These are phyloP conservation scores for Philantomba maxwellii DNA, from an alignment of 2,113 vertebrate species.

Conservation along the genomic window DNA sequence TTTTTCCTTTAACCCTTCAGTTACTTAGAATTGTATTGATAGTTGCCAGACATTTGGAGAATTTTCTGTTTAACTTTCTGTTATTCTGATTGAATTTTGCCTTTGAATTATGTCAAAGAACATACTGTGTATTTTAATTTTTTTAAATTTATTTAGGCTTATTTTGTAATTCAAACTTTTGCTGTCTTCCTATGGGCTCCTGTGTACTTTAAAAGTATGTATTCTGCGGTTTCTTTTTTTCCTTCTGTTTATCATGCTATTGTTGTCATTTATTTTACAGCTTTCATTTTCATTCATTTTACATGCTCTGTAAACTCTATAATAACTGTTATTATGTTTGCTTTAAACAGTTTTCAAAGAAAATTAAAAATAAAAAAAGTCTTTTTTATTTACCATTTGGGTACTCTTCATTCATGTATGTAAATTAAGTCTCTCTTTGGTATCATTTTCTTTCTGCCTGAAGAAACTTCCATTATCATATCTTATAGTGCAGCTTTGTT, in stretches of 20 bases:
- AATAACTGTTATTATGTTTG: neutral
- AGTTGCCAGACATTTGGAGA: neutral
- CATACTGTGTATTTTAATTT: neutral
- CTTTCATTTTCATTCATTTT: neutral
- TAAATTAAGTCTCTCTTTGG: neutral
- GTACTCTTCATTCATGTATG: neutral
- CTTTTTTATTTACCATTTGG: neutral
- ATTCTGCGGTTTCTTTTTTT: neutral
- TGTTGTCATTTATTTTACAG: neutral
- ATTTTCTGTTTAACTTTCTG: neutral
- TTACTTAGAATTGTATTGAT: slow-evolving; percentile 6
- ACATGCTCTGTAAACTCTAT: neutral
- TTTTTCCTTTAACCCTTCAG: neutral
- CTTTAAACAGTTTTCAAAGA: neutral
- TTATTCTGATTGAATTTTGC: neutral
- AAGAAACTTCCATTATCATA: neutral
- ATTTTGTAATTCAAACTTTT: neutral
- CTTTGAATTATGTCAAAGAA: neutral
- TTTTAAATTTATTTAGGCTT: neutral
- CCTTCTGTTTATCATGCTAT: neutral
- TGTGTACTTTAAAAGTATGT: neutral
- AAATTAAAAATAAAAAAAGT: neutral
- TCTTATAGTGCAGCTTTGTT: neutral
- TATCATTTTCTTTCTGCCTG: neutral
- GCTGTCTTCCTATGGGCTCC: neutral